Evolutionary conservation across 2,888 invertebrate genomes (phyloP), one percentile per base, ranked within the genome.

Genomic region (Mesoligia furuncula): DNA sequence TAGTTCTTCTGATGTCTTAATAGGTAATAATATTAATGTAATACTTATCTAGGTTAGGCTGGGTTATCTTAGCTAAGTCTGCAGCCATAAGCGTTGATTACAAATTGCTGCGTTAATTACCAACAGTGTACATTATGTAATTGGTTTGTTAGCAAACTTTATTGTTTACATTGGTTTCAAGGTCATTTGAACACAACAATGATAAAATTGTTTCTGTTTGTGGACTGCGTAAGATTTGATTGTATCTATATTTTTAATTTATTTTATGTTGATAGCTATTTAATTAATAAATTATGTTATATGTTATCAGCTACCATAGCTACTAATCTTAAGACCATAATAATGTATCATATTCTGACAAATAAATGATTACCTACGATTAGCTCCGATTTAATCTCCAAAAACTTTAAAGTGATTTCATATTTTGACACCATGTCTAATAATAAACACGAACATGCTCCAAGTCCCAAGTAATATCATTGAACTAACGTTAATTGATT

Each of bases 41-140:
- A 87, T 77, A 73, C 77, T 73, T 79, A 86, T 84, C 75, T 88
- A 80, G 78, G 86, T 86, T 79, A 88, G 73, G 8, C 67, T 76
- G 67, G 73, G 79, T 85, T 84, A 89, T 86, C 90, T 81, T 64
- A 31, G 75, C 69, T 71, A 76, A 81, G 70, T 76, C 39, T 77
- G 65, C 69, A 67, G 72, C 39, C 78, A 70, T 78, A 80, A 67
- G 62, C 45, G 76, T 82, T 74, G 77, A 79, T 81, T 86, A 88
- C 81, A 71, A 79, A 85, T 76, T 73, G 73, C 57, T 51, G 75
- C 48, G 61, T 74, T 80, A 80, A 81, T 84, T 80, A 70, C 27
- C 24, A 68, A 66, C 77, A 31, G 17, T 48, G 27, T 45, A 66
- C 13, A 36, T 85, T 88, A 79, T 79, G 65, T 83, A 89, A 89